phyloP scores from a whole-genome alignment of 2,888 invertebrate genomes.

The Scaptomyza parva region DNA sequence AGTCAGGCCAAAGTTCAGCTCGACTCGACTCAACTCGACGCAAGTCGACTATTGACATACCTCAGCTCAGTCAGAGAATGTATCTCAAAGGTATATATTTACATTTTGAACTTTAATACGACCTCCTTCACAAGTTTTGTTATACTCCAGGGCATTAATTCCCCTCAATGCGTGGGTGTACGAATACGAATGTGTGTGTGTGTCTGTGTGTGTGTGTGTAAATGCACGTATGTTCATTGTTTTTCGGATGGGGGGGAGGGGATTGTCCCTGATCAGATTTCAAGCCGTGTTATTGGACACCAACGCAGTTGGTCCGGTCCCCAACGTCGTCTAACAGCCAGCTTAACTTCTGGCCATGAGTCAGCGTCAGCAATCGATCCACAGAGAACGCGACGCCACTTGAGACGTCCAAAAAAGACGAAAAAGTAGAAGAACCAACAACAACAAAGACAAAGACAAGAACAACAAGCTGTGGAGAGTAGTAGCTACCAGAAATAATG shows the following conservation, averaged over 20 bases:
- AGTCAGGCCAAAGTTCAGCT: neutral
- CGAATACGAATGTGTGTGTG: neutral
- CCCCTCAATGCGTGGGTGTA: slow-evolving; percentile 22
- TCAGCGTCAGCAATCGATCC: slow-evolving; percentile 57
- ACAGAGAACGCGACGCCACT: slow-evolving; percentile 30
- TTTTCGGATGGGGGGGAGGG: neutral
- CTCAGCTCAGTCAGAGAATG: slow-evolving; percentile 20
- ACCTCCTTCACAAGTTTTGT: neutral
- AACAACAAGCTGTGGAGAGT: too few species aligned
- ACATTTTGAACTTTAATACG: too few species aligned
- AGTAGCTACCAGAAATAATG: neutral
- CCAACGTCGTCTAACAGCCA: slow-evolving; percentile 9
- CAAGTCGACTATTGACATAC: slow-evolving; percentile 31
- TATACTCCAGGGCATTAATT: slow-evolving; percentile 8
- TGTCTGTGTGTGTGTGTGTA: neutral
- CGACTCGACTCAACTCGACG: too few species aligned
- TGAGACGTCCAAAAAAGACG: slow-evolving; percentile 29
- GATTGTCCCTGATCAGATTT: slow-evolving; percentile 29
- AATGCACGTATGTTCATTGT: neutral
- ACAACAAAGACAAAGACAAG: too few species aligned
- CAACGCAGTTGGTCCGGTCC: slow-evolving; percentile 16
- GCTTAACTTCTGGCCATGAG: slow-evolving; percentile 28
- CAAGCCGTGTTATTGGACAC: slow-evolving; percentile 42
- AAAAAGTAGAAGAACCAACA: slow-evolving; percentile 1
- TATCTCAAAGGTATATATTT: neutral